These are phyloP conservation scores for Mercenaria mercenaria DNA, from an alignment of 1,140 invertebrate species.

Conservation along the genomic window DNA sequence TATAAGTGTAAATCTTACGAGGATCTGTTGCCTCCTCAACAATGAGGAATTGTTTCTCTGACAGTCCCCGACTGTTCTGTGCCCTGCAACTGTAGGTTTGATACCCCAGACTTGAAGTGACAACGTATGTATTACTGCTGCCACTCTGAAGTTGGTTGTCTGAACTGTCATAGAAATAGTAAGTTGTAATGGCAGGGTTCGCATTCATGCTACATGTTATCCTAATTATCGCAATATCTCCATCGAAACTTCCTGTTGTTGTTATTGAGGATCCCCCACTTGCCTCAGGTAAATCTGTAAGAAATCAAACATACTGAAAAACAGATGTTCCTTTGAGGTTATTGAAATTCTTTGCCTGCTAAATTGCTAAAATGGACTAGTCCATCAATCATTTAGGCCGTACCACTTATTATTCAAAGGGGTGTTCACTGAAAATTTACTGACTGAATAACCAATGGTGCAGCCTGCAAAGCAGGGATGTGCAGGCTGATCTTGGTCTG, in stretches of 20 bases:
- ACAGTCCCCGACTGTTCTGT: conserved; percentile 1
- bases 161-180: conserved; percentile 11
- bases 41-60: neutral
- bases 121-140: neutral
- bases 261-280: neutral
- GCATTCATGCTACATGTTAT: conserved; percentile 45
- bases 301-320: no score
- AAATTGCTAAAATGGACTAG: no score
- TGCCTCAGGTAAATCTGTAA: conserved; percentile 44
- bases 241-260: neutral
- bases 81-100: conserved; percentile 22
- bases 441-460: no score
- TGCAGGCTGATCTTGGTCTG: no score
- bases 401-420: no score
- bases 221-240: conserved; percentile 25
- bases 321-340: no score
- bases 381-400: no score
- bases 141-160: neutral
- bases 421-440: no score
- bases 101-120: conserved; percentile 23
- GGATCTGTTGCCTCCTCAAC: conserved; percentile 15
- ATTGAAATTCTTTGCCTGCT: no score
- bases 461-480: no score
- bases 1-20: no score
- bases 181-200: conserved; percentile 13